phyloP scores from a whole-genome alignment of 2,888 invertebrate genomes.

The Scaptodrosophila latifasciaeformis region DNA sequence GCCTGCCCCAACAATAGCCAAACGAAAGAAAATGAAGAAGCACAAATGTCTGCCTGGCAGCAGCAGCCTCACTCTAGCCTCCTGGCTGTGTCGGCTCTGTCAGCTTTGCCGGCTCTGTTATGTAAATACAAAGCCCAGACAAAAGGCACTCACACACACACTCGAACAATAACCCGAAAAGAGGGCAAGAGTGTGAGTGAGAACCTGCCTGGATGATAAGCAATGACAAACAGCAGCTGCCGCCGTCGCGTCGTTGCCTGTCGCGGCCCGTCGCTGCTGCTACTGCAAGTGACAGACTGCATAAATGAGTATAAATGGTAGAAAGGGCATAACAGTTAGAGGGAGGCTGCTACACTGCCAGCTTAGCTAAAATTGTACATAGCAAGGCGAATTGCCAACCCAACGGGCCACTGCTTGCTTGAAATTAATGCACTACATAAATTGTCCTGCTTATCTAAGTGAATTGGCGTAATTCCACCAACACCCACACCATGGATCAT shows the following conservation, averaged over 20 bases:
- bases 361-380: no score
- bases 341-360: no score
- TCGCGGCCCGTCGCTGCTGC: slow-evolving; percentile 5
- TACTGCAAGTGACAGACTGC: slow-evolving; percentile 34
- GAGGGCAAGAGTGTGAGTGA: slow-evolving; percentile 17
- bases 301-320: not conserved
- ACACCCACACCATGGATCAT: not conserved
- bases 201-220: slow-evolving; percentile 27
- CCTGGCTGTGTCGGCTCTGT: no score
- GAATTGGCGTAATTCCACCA: not conserved
- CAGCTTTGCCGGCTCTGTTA: slow-evolving; percentile 31
- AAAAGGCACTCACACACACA: slow-evolving; percentile 14
- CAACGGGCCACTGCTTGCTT: not conserved
- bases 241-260: slow-evolving; percentile 1
- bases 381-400: no score
- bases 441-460: slow-evolving; percentile 38
- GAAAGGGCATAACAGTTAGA: no score
- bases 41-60: no score
- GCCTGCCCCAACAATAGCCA: no score
- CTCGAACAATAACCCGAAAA: not conserved
- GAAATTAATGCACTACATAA: slow-evolving; percentile 43
- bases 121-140: slow-evolving; percentile 39
- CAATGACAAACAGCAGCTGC: slow-evolving; percentile 48
- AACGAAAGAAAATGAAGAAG: not conserved
- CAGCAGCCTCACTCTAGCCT: no score